These are phyloP conservation scores for Chrysotoxum bicinctum DNA, from an alignment of 2,888 invertebrate species.

Conservation along the genomic window DNA sequence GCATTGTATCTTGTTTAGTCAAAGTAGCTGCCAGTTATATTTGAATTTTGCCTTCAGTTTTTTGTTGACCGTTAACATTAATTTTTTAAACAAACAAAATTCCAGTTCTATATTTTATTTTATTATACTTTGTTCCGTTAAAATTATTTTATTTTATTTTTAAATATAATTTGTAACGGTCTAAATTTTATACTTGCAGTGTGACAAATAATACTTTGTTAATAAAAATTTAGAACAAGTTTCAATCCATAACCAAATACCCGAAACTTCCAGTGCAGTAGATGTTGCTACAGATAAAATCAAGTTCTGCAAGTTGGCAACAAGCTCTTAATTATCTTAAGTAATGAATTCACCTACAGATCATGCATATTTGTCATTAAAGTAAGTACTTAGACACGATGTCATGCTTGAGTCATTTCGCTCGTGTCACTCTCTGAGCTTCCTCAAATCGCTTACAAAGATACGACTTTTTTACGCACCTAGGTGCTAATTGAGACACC, in stretches of 20 bases:
- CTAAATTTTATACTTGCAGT: not conserved
- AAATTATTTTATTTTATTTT: not conserved
- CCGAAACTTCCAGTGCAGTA: not conserved
- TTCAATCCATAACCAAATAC: not conserved
- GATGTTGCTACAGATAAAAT: not conserved
- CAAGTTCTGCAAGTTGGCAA: not conserved
- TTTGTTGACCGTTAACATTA: too few relatives aligned
- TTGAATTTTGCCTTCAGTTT: not conserved
- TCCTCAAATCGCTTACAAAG: constrained; percentile 4
- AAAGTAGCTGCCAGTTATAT: too few relatives aligned
- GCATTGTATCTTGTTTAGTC: too few relatives aligned
- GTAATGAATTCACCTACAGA: not conserved
- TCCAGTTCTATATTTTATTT: not conserved
- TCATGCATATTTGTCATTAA: not conserved
- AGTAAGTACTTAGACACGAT: not conserved
- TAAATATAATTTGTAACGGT: not conserved
- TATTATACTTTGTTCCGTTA: not conserved
- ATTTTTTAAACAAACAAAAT: too few relatives aligned
- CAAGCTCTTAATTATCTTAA: not conserved
- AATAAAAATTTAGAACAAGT: not conserved
- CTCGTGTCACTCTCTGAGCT: constrained; percentile 18
- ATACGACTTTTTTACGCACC: constrained; percentile 6
- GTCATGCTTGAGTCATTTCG: constrained; percentile 11
- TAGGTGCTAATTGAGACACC: constrained; percentile 13
- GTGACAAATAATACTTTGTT: not conserved